Evolutionary conservation across 2,113 vertebrate genomes (phyloP).

Genomic region (Fukomys damarensis): DNA sequence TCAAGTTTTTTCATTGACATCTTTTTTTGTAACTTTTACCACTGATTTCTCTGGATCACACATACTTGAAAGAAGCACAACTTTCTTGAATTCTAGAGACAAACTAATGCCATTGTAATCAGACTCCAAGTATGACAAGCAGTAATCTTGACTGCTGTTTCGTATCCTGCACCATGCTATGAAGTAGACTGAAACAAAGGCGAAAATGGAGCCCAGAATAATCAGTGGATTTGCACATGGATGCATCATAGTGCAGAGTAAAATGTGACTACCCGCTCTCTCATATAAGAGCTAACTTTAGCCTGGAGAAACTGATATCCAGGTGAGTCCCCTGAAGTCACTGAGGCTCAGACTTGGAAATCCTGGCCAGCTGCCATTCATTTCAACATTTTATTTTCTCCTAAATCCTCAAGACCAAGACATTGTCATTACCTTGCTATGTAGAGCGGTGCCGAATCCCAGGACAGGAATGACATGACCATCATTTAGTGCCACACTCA

Average conservation of each 20-base stretch:
- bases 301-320: background rate
- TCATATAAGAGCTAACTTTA: background rate
- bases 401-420: background rate
- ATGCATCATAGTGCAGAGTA: background rate
- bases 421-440: background rate
- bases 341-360: background rate
- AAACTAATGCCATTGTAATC: background rate
- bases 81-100: background rate
- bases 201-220: background rate
- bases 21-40: background rate
- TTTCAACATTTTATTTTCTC: too few species aligned
- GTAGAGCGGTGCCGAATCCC: background rate
- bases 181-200: background rate
- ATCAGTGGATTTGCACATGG: background rate
- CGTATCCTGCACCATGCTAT: too few species aligned
- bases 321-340: too few species aligned
- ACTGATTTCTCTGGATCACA: background rate
- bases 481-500: background rate
- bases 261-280: background rate
- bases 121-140: background rate
- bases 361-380: background rate
- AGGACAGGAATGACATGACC: constrained; percentile 6
- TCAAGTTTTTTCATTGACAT: background rate
- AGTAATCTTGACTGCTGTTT: background rate
- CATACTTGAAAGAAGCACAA: background rate